Percentiles rank a stretch among this genome's conserved stretches.
These are phyloP conservation scores for Drosophila azteca DNA, from an alignment of 1,140 invertebrate genomes.

Conservation along the genomic window DNA sequence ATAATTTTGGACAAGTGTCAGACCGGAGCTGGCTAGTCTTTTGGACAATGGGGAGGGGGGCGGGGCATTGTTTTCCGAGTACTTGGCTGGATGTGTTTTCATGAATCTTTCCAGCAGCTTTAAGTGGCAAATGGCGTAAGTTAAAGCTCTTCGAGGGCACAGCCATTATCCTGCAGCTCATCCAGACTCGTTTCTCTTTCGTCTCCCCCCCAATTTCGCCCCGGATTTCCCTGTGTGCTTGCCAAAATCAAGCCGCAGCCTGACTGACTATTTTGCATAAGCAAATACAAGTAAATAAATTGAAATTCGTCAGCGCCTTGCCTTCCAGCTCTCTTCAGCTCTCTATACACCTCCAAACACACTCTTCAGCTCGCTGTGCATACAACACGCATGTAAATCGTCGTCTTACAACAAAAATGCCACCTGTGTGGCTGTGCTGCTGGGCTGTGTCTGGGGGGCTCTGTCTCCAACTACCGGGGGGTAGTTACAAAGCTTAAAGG, in stretches of 20 bases:
- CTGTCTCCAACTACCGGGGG: slow-evolving; percentile 42
- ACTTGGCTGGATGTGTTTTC: too few relatives aligned
- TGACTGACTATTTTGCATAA: slow-evolving; percentile 68
- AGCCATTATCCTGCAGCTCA: not conserved
- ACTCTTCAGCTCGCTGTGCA: slow-evolving; percentile 5
- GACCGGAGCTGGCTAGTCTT: not conserved
- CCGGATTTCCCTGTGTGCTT: slow-evolving; percentile 24
- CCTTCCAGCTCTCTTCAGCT: not conserved
- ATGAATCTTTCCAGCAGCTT: not conserved
- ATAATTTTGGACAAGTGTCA: too few relatives aligned
- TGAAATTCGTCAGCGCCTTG: slow-evolving; percentile 59
- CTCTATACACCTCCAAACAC: not conserved
- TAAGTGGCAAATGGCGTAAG: slow-evolving; percentile 8
- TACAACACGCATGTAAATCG: slow-evolving; percentile 74
- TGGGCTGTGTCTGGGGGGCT: slow-evolving; percentile 40
- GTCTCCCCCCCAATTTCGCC: not conserved
- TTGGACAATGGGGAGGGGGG: too few relatives aligned
- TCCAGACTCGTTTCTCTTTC: not conserved
- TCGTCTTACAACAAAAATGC: slow-evolving; percentile 73
- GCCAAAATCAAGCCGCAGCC: slow-evolving; percentile 68
- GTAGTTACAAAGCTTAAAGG: slow-evolving; percentile 60
- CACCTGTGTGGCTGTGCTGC: slow-evolving; percentile 55
- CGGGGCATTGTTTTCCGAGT: too few relatives aligned
- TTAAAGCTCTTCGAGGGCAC: not conserved
- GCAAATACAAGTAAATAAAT: slow-evolving; percentile 79